These are phyloP conservation scores for Chlorodrepanis virens DNA, from an alignment of 2,113 vertebrate genomes.

Conservation along the genomic window DNA sequence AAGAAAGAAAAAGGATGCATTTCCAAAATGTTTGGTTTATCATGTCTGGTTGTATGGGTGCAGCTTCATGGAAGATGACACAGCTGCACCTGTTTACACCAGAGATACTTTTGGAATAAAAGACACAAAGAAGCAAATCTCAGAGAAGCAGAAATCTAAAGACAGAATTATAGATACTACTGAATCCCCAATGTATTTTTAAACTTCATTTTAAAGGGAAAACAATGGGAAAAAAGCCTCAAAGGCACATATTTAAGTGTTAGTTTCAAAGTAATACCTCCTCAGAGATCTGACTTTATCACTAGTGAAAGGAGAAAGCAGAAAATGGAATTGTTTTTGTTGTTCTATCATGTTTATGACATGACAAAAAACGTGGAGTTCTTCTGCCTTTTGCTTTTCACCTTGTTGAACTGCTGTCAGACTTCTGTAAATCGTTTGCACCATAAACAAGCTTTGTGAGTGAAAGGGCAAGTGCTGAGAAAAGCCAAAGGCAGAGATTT, in stretches of 20 bases:
- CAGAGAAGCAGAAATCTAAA: background rate
- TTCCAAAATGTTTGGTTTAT: background rate
- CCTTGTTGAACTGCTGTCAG: conserved; percentile 71
- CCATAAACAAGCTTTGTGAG: conserved; percentile 70
- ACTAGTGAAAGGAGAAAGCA: conserved; percentile 53
- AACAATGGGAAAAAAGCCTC: conserved; percentile 38
- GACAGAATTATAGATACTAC: background rate
- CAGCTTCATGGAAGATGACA: background rate
- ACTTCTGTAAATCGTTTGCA: conserved; percentile 69
- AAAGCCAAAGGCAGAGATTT: conserved; percentile 68
- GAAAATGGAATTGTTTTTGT: conserved; percentile 68
- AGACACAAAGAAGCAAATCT: background rate
- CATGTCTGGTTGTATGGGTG: fast-evolving
- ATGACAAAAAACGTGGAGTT: conserved; percentile 54
- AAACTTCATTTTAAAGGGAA: conserved; percentile 51
- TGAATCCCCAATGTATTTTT: conserved; percentile 26
- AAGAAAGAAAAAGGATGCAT: background rate
- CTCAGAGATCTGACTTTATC: conserved; percentile 66
- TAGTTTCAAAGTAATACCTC: conserved; percentile 61
- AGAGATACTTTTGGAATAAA: background rate
- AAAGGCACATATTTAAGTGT: conserved; percentile 44
- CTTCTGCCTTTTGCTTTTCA: conserved; percentile 68
- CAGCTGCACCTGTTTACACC: background rate
- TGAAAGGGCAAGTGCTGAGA: conserved; percentile 67
- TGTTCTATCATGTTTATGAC: conserved; percentile 59